Conservation (phyloP, 1,140 invertebrate species). For the Riptortus pedestris region DNA sequence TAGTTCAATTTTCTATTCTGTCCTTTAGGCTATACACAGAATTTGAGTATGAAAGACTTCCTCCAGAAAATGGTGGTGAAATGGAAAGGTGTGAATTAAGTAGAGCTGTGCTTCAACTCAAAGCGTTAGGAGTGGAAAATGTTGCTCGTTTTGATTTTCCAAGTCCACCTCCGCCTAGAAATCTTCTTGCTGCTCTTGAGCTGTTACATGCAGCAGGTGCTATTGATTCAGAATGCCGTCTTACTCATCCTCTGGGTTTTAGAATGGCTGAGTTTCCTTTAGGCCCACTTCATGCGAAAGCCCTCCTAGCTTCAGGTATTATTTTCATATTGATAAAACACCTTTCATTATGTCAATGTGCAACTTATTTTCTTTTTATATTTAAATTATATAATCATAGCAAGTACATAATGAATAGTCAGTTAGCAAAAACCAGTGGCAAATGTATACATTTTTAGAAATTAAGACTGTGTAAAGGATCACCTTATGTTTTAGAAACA, state of each 20-base stretch:
- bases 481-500: no score
- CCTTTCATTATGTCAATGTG: neutral
- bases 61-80: conserved; percentile 69
- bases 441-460: no score
- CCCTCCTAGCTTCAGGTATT: conserved; percentile 67
- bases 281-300: conserved; percentile 75
- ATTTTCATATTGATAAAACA: no score
- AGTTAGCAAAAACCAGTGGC: no score
- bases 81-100: conserved; percentile 85
- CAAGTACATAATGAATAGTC: no score
- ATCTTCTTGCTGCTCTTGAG: conserved; percentile 13
- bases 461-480: no score
- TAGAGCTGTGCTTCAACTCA: conserved; percentile 77
- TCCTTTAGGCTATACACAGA: conserved; percentile 61
- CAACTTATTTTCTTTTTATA: neutral
- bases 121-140: conserved; percentile 91
- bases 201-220: conserved; percentile 38
- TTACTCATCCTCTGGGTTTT: conserved; percentile 71
- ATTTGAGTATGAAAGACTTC: conserved; percentile 59
- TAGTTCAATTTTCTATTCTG: no score
- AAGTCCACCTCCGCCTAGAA: conserved; percentile 51
- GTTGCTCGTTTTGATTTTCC: conserved; percentile 73
- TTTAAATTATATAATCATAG: neutral
- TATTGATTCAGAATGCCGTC: conserved; percentile 64
- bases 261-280: conserved; percentile 90